These are phyloP conservation scores for Rynchops niger DNA, from an alignment of 2,113 vertebrate genomes.

Conservation along the genomic window DNA sequence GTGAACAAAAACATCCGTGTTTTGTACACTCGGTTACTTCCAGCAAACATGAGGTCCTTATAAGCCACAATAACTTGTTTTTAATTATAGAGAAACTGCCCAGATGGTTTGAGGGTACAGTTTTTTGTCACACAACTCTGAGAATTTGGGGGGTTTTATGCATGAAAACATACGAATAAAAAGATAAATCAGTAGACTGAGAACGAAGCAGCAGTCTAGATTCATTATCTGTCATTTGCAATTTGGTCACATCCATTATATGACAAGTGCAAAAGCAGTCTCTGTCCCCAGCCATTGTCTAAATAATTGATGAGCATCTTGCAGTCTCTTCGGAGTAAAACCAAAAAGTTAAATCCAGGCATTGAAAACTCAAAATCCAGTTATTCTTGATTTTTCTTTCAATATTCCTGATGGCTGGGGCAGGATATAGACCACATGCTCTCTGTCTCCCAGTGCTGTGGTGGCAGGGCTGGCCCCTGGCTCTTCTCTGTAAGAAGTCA, in stretches of 20 bases:
- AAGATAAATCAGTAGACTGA: not conserved
- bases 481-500: not conserved
- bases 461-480: not conserved
- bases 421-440: not conserved
- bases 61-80: not conserved
- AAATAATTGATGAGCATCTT: not conserved
- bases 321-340: not conserved
- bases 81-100: not conserved
- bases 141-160: not conserved
- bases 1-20: not conserved
- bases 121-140: not conserved
- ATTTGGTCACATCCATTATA: not conserved
- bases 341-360: not conserved
- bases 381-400: not conserved
- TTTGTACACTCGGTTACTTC: not conserved
- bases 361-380: not conserved
- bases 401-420: not conserved
- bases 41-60: not conserved
- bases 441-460: rapidly evolving
- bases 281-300: not conserved
- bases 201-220: not conserved
- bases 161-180: not conserved
- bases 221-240: not conserved
- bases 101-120: not conserved
- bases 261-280: not conserved